Evolutionary conservation across 2,888 invertebrate species (phyloP).

Genomic region (Neoitamus cyanurus): DNA sequence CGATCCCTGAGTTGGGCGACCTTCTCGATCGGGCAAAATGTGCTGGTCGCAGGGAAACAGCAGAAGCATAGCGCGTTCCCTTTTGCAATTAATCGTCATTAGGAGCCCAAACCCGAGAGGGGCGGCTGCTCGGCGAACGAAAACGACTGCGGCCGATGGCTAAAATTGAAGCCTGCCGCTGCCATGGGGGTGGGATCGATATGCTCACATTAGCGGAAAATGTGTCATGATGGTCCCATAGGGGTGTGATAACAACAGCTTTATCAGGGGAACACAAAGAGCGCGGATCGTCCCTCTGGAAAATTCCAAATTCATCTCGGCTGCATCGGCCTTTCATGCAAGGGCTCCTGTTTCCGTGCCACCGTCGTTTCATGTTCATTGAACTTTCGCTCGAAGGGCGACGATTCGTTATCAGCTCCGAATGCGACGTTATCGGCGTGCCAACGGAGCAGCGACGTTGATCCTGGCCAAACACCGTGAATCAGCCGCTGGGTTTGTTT

Average conservation of each 20-base stretch:
- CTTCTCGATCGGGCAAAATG: constrained; percentile 23
- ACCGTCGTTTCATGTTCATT: background rate
- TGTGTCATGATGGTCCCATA: constrained; percentile 21
- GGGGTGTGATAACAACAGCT: constrained; percentile 46
- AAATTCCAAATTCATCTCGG: background rate
- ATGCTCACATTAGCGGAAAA: constrained; percentile 32
- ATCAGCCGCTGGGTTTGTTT: constrained; percentile 4
- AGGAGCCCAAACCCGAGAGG: background rate
- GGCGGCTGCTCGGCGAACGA: background rate
- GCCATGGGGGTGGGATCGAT: constrained; percentile 50
- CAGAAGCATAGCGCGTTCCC: constrained; percentile 14
- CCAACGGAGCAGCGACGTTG: background rate
- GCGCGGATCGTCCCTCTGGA: background rate
- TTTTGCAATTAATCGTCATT: constrained; percentile 50
- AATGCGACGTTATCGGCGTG: background rate
- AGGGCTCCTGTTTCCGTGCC: background rate
- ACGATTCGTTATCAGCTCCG: background rate
- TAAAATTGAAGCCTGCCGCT: constrained; percentile 33
- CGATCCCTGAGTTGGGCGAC: background rate
- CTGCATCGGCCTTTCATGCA: background rate
- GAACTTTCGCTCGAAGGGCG: constrained; percentile 17
- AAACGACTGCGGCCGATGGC: constrained; percentile 6
- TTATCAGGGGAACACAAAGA: background rate
- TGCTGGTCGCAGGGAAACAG: constrained; percentile 47
- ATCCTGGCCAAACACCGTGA: constrained; percentile 26